These are phyloP conservation scores for Meloe dianella DNA, from an alignment of 2,888 invertebrate genomes.

Conservation along the genomic window DNA sequence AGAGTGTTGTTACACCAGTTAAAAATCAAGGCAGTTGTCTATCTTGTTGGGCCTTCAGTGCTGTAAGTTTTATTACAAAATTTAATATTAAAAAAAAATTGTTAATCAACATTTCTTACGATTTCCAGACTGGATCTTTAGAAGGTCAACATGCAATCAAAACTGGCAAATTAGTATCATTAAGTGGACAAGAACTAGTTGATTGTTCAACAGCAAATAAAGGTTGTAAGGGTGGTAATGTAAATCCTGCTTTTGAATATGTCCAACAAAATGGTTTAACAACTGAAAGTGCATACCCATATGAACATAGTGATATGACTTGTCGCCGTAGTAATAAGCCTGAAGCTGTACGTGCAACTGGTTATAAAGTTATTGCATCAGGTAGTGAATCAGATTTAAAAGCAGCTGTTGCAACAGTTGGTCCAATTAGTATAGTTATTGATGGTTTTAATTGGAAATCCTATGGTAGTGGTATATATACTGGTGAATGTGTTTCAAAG, in stretches of 20 bases:
- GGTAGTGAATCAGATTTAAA: background rate
- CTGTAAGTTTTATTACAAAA: constrained; percentile 45
- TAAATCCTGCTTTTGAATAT: background rate
- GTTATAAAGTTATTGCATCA: background rate
- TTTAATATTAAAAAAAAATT: no score
- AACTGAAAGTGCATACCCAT: constrained; percentile 49
- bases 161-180: background rate
- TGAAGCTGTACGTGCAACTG: background rate
- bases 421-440: no score
- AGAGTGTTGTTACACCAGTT: background rate
- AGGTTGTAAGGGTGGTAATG: background rate
- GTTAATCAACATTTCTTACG: constrained; percentile 49
- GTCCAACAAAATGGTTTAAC: constrained; percentile 66
- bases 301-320: constrained; percentile 49
- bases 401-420: no score
- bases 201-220: background rate
- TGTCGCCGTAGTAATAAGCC: background rate
- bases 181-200: background rate
- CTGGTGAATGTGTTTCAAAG: no score
- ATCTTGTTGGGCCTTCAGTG: background rate
- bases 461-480: no score
- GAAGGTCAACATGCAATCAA: background rate
- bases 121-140: background rate
- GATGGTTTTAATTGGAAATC: no score
- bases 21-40: constrained; percentile 2